phyloP scores from a whole-genome alignment of 2,113 vertebrate genomes.

The Seriola dumerili region DNA sequence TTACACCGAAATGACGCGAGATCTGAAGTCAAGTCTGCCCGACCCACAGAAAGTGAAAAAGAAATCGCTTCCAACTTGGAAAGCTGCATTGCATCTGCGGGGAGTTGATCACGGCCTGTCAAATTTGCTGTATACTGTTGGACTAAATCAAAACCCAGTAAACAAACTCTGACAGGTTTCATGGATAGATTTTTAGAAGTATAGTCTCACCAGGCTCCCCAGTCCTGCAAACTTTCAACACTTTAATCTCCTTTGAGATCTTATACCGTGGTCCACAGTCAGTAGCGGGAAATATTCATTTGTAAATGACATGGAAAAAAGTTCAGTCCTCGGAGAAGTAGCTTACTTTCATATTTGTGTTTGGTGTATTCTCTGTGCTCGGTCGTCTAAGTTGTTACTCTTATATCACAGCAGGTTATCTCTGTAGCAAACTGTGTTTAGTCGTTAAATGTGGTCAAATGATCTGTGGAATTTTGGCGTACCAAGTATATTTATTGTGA shows the following conservation, averaged over 20 bases:
- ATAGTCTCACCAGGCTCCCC: background rate
- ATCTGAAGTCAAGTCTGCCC: constrained; percentile 23
- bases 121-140: constrained; percentile 38
- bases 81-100: constrained; percentile 41
- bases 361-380: background rate
- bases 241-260: constrained; percentile 48
- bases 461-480: background rate
- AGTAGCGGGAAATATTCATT: constrained; percentile 9
- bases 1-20: constrained; percentile 29
- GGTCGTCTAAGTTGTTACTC: background rate
- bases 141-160: constrained; percentile 59
- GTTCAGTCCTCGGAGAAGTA: background rate
- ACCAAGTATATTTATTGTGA: background rate
- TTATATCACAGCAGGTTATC: background rate
- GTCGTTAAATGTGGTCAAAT: background rate
- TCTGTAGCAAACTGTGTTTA: background rate
- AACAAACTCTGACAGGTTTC: constrained; percentile 64
- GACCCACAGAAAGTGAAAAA: constrained; percentile 22
- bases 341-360: background rate
- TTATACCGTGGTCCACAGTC: background rate
- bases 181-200: constrained; percentile 44
- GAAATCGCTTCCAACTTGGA: constrained; percentile 45
- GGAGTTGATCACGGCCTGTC: constrained; percentile 51
- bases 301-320: constrained; percentile 2
- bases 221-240: constrained; percentile 12